Evolutionary conservation across 2,113 vertebrate species (phyloP), one percentile per base, ranked within the genome.

Genomic region (Labeo rohita): DNA sequence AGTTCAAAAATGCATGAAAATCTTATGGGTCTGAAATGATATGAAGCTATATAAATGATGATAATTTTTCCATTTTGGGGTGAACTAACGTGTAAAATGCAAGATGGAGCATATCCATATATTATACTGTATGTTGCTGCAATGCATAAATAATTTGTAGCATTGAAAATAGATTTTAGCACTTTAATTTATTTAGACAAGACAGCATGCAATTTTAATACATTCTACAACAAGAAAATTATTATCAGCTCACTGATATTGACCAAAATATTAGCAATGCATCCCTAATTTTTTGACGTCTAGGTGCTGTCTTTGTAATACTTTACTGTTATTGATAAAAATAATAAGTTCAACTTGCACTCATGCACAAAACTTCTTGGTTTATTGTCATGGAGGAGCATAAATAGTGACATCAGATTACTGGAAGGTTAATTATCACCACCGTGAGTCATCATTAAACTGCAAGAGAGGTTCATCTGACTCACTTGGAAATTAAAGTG

Each of bases 361-460:
- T 63, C 28, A 61, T 74, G 49, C 23, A 65, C 59, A 13, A 28
- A 77, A 80, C 11, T 1, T 66, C 45, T 49, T 52, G 12, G 52
- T 56, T 39, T 78, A 36, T 36, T 59, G n/a, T 84, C 12, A 6
- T 59, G 70, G 59, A 87, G 6, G 77, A 61, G 18, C 75, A 87
- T n/a, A 78, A 83, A 61, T n/a, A 72, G 43, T 43, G n/a, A 78
- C 11, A 12, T 68, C 79, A 52, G 59, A 77, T 77, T 65, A 66
- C 43, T 65, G 6, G 6, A 75, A 77, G 72, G 72, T 77, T 76
- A 49, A 49, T 76, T 76, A 75, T 84, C 83, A 74, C 56, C 56
- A 63, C 28, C 9, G 28, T 52, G 45, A 77, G 47, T 75, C 73
- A 61, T 85, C 56, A 85, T 85, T 85, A 78, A 49, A 77, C 73